Evolutionary conservation across 2,113 vertebrate genomes (phyloP), one percentile per base, ranked within the genome.

Genomic region (mouse (Mus musculus)): DNA sequence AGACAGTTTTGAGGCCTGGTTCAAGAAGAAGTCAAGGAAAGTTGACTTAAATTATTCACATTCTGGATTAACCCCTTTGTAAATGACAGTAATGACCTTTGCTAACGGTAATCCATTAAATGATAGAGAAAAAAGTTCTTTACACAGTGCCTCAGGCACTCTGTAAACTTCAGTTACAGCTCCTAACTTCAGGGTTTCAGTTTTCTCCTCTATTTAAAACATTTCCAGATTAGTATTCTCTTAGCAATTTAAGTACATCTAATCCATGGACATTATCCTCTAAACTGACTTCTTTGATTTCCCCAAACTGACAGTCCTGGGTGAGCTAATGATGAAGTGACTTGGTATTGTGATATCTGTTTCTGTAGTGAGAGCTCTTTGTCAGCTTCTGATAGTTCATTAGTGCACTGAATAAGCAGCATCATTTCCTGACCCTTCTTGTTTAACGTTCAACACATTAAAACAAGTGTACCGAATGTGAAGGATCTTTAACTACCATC

Each of bases 141-240:
- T 92, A 19, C 4, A 69, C 2, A 69, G 33, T 88, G 85, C 88
- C 72, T 54, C 3, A 8, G 89, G 82, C 81, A 81, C 61, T 89
- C 46, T 87, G 78, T 82, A 94, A 94, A 91, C 12, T 95, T 90
- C 22, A 88, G 87, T 87, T 73, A 82, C 42, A 24, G 95, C 36
- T 24, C 6, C n/a, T 87, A 82, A 65, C 67, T 94, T 93, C 81
- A 93, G 91, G 54, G 17, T 82, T 96, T 96, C 94, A 94, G n/a
- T 88, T 96, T 93, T 12, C 52, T 89, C 22, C 33, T 91, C 88
- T 14, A 71, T 86, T 42, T 33, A 86, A 88, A 90, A 87, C 56
- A 33, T 4, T 92, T 97, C n/a, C 86, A 95, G 76, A 63, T 75
- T 77, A 90, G 19, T 42, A 82, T 61, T 82, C 19, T 90, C 19